Evolutionary conservation across 2,888 invertebrate genomes (phyloP), one percentile per base, ranked within the genome.

Genomic region (Hyles lineata): DNA sequence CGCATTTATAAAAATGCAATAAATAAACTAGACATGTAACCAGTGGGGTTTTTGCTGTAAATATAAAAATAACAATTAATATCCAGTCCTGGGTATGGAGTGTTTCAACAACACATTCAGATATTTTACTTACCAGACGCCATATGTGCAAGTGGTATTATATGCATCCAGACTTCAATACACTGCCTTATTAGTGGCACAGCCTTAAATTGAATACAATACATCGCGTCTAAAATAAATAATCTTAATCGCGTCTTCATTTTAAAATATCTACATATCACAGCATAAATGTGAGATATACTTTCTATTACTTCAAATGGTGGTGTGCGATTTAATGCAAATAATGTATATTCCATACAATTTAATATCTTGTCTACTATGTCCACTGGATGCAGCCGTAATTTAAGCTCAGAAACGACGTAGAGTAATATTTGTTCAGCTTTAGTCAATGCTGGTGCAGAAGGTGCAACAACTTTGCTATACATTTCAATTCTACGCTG

Each of bases 151-250:
- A 91, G 79, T 4, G 95, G 95, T 74, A 95, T 82, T 43, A 93
- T 80, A 70, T 89, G 87, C 83, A 89, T 89, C 90, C 92, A 93
- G 17, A 93, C 91, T 69, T 92, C 90, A 32, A 95, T 76, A 75
- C 93, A 93, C 73, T 92, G 89, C 74, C 88, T 91, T 29, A 95
- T 87, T 3, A 95, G 80, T 9, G 89, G 83, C 19, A 92, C 82
- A 2, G 92, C 86, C 81, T 92, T 94, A 74, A 83, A 93, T 70
- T 90, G 88, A 43, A 93, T 85, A 75, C 93, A 94, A 77, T 95
- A 95, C 92, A 95, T 90, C 4, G 94, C 93, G 79, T 94, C 92
- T 63, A 95, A 76, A 72, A 95, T 85, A 73, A 95, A 95, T 7
- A 89, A 73, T 71, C 92, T 86, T 63, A 95, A 77, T 4, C 89